phyloP scores from a whole-genome alignment of 2,888 invertebrate species.

The Mystacides longicornis region DNA sequence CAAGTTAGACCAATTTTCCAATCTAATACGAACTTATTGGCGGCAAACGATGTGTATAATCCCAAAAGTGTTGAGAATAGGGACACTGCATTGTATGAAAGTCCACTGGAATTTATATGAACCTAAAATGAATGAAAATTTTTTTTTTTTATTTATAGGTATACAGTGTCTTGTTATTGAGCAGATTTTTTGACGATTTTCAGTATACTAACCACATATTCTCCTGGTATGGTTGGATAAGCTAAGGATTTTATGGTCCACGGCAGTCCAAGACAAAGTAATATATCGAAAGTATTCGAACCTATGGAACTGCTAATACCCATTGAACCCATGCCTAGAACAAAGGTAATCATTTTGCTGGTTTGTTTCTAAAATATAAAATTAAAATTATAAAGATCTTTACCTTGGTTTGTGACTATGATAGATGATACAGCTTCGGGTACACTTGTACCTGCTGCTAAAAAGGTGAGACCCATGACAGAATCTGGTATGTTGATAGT shows the following conservation, averaged over 20 bases:
- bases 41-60: conserved; percentile 56
- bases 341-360: conserved; percentile 1
- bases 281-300: conserved; percentile 75
- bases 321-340: conserved; percentile 65
- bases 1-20: conserved; percentile 63
- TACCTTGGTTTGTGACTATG: conserved; percentile 74
- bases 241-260: conserved; percentile 66
- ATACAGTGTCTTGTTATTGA: no score
- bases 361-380: conserved; percentile 3
- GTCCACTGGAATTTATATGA: conserved; percentile 65
- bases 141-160: no score
- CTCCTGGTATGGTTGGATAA: conserved; percentile 50
- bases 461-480: conserved; percentile 76
- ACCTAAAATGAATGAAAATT: no score
- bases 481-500: conserved; percentile 75
- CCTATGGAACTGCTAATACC: conserved; percentile 76
- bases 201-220: conserved; percentile 46
- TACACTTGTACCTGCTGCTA: conserved; percentile 79
- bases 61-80: conserved; percentile 65
- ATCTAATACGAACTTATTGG: conserved; percentile 64
- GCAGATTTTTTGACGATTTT: not conserved
- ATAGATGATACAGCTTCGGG: conserved; percentile 84
- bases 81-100: conserved; percentile 68
- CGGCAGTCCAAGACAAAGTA: conserved; percentile 69
- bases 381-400: not conserved